Conservation (phyloP, 2,888 invertebrate genomes). For the Ectemnius continuus region DNA sequence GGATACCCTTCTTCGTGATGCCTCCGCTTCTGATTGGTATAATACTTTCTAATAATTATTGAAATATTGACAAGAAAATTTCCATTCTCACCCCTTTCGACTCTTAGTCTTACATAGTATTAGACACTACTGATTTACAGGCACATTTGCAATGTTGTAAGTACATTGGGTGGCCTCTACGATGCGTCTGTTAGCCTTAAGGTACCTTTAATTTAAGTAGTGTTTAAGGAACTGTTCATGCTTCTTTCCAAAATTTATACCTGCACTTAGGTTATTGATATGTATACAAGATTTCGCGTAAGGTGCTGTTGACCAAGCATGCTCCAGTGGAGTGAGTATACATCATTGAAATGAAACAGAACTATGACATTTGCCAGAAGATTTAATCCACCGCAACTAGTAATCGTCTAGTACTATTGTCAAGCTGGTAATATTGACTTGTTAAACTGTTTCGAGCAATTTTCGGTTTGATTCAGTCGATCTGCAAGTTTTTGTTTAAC, state of each 20-base stretch:
- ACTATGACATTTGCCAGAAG: slow-evolving; percentile 55
- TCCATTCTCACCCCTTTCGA: slow-evolving; percentile 61
- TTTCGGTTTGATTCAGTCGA: too few species aligned
- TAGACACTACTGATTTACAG: slow-evolving; percentile 66
- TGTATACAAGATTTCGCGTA: slow-evolving; percentile 73
- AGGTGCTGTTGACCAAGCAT: slow-evolving; percentile 70
- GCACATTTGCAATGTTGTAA: slow-evolving; percentile 76
- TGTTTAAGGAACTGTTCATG: slow-evolving; percentile 63
- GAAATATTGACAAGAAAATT: slow-evolving; percentile 62
- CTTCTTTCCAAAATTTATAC: slow-evolving; percentile 72
- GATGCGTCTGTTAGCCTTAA: slow-evolving; percentile 67
- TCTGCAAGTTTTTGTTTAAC: too few species aligned
- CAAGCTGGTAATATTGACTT: background rate
- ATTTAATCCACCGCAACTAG: slow-evolving; percentile 65
- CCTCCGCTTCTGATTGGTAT: slow-evolving; percentile 74
- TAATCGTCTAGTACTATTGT: slow-evolving; percentile 58
- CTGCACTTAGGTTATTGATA: slow-evolving; percentile 75
- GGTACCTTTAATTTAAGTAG: slow-evolving; percentile 65
- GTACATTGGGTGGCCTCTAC: slow-evolving; percentile 74
- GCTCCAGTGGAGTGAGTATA: slow-evolving; percentile 74
- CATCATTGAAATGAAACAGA: slow-evolving; percentile 65
- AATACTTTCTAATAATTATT: slow-evolving; percentile 70
- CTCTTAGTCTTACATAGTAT: slow-evolving; percentile 61
- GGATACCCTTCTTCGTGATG: slow-evolving; percentile 72
- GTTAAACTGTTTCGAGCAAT: too few species aligned